These are phyloP conservation scores for sheep (Ovis aries) DNA, from an alignment of 2,113 vertebrate species.

Conservation along the genomic window DNA sequence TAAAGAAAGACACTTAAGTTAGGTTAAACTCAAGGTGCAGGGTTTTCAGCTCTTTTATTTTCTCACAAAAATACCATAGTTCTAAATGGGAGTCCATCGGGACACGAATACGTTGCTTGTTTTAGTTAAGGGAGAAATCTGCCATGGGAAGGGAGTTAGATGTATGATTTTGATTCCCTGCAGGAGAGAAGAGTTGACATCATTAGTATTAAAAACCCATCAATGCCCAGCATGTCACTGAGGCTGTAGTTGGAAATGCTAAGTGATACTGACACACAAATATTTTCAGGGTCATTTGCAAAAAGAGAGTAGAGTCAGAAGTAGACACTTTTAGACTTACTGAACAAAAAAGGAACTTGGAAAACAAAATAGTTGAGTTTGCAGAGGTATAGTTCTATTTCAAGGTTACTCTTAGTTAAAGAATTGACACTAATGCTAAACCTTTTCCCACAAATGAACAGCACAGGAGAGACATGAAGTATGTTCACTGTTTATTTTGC, in stretches of 20 bases:
- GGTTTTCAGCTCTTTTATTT: constrained; percentile 48
- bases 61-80: constrained; percentile 34
- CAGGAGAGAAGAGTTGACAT: constrained; percentile 64
- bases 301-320: constrained; percentile 43
- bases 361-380: constrained; percentile 6
- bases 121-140: constrained; percentile 71
- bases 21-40: background rate
- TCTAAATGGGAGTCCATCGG: constrained; percentile 52
- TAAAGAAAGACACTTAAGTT: constrained; percentile 63
- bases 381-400: background rate
- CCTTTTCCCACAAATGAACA: background rate
- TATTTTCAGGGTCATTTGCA: constrained; percentile 65
- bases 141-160: constrained; percentile 46
- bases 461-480: background rate
- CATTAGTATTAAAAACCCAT: constrained; percentile 75
- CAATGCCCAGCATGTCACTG: constrained; percentile 62
- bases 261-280: constrained; percentile 58
- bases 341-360: constrained; percentile 1
- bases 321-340: constrained; percentile 41
- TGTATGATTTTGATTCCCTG: constrained; percentile 64
- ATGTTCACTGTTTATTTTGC: background rate
- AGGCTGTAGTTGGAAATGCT: constrained; percentile 62
- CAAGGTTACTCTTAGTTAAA: background rate
- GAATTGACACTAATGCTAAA: background rate
- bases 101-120: constrained; percentile 34